phyloP scores from a whole-genome alignment of 2,797 vertebrate genomes.

The Agapornis canus region DNA sequence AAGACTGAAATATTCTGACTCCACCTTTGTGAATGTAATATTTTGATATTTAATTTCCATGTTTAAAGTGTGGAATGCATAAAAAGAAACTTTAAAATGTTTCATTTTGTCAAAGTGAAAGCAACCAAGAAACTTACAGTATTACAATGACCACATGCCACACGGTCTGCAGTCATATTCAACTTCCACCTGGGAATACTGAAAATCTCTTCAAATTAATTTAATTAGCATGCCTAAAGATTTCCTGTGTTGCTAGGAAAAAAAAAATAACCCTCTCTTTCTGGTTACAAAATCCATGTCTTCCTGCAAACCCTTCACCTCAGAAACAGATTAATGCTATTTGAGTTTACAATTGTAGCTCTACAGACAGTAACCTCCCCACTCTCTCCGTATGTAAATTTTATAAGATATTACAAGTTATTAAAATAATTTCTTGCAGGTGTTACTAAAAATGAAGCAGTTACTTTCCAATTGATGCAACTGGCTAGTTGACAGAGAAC shows the following conservation, averaged over 20 bases:
- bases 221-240: slow-evolving; percentile 29
- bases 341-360: not conserved
- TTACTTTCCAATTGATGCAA: not conserved
- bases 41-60: not conserved
- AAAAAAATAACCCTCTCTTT: not conserved
- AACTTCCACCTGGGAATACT: slow-evolving; percentile 26
- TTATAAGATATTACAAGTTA: not conserved
- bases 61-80: not conserved
- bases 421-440: not conserved
- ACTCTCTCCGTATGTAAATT: not conserved
- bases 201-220: slow-evolving; percentile 53
- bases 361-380: not conserved
- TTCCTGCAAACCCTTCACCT: not conserved
- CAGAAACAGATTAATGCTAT: not conserved
- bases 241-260: not conserved
- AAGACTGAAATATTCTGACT: not conserved
- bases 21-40: not conserved
- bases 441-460: not conserved
- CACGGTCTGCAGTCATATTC: not conserved
- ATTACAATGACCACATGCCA: slow-evolving; percentile 14
- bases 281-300: not conserved
- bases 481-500: not conserved
- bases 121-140: slow-evolving; percentile 3
- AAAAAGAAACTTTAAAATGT: not conserved
- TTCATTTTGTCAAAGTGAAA: not conserved